A percentile compares a stretch with the other conserved stretches of the same genome.
These are phyloP conservation scores for Ctenopoma kingsleyae DNA, from an alignment of 2,797 vertebrate genomes.

Conservation along the genomic window DNA sequence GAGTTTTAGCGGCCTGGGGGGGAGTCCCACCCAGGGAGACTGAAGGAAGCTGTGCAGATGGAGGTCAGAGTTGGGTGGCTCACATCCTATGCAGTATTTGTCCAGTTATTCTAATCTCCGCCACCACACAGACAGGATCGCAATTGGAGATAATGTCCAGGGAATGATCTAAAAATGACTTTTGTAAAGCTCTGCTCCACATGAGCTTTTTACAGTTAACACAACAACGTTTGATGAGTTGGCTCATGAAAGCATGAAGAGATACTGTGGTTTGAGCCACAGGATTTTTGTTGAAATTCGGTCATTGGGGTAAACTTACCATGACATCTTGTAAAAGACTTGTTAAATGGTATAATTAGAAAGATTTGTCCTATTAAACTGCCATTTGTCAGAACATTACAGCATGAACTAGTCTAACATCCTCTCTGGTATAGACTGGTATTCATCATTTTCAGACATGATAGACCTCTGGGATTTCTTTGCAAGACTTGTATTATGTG, in stretches of 20 bases:
- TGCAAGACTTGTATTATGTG: conserved; percentile 31
- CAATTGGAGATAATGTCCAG: conserved; percentile 34
- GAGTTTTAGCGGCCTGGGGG: conserved; percentile 45
- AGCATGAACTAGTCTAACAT: conserved; percentile 14
- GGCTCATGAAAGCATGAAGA: conserved; percentile 16
- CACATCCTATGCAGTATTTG: conserved; percentile 66
- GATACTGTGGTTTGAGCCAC: neutral
- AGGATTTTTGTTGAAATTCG: conserved; percentile 13
- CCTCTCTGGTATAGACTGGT: conserved; percentile 22
- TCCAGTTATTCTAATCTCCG: conserved; percentile 66
- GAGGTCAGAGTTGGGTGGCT: conserved; percentile 70
- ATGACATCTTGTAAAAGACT: conserved; percentile 28
- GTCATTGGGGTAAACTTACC: conserved; percentile 13
- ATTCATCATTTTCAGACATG: conserved; percentile 38
- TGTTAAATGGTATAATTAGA: conserved; percentile 37
- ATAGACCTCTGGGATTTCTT: conserved; percentile 41
- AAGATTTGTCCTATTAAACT: conserved; percentile 5
- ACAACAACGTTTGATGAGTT: neutral
- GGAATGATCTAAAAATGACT: conserved; percentile 35
- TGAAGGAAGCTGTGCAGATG: conserved; percentile 77
- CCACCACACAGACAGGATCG: conserved; percentile 55
- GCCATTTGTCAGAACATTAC: conserved; percentile 47
- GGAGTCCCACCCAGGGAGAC: conserved; percentile 79
- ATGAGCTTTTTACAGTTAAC: conserved; percentile 12
- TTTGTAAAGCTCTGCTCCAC: conserved; percentile 4